phyloP scores from a whole-genome alignment of 1,140 invertebrate genomes.

The Hyphantria cunea region DNA sequence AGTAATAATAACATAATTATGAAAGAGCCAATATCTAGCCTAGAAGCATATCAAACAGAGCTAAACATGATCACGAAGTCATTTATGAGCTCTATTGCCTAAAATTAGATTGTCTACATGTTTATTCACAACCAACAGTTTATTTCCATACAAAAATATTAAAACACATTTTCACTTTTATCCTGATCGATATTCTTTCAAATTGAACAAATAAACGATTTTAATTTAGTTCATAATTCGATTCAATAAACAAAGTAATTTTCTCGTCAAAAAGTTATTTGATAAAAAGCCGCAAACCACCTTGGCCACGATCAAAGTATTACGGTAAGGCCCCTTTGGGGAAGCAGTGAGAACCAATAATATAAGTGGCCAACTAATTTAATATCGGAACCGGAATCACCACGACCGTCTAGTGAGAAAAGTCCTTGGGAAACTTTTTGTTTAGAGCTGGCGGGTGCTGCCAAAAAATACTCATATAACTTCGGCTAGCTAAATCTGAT shows the following conservation, averaged over 20 bases:
- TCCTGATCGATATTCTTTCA: too few relatives aligned
- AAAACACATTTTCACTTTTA: too few relatives aligned
- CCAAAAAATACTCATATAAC: slow-evolving; percentile 34
- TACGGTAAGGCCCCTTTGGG: not conserved
- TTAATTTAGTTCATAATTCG: too few relatives aligned
- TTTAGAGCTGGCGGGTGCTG: slow-evolving; percentile 24
- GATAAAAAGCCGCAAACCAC: slow-evolving; percentile 3
- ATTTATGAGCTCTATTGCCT: too few relatives aligned
- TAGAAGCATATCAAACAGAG: not conserved
- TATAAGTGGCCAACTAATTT: slow-evolving; percentile 9
- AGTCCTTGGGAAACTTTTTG: slow-evolving; percentile 23
- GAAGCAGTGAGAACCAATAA: slow-evolving; percentile 5
- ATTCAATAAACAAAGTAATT: too few relatives aligned
- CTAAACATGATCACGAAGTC: too few relatives aligned
- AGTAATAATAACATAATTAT: too few relatives aligned
- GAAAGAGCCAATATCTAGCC: too few relatives aligned
- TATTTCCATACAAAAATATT: too few relatives aligned
- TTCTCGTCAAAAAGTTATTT: slow-evolving; percentile 4
- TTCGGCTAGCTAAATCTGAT: slow-evolving; percentile 30
- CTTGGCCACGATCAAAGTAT: slow-evolving; percentile 5
- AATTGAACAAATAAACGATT: too few relatives aligned
- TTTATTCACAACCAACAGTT: too few relatives aligned
- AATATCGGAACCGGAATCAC: slow-evolving; percentile 6
- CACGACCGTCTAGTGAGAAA: slow-evolving; percentile 9
- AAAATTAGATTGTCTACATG: too few relatives aligned